Base-by-base conservation (phyloP, 2,888 invertebrate species). In the Drosophila picticornis region DNA sequence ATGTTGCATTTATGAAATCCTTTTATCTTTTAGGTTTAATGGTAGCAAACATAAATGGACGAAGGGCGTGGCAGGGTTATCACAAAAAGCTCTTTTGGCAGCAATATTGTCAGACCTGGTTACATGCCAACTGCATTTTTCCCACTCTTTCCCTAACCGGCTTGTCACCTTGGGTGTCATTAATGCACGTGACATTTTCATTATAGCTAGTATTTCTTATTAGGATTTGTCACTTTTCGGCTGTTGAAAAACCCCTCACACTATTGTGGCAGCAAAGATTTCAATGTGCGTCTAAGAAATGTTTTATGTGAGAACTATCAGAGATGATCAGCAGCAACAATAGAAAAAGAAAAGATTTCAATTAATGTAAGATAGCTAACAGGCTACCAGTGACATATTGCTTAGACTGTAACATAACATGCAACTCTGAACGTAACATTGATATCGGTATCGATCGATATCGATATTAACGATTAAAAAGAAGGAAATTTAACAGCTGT, bases 141-240 rank as follows among this genome's bases (percentile, higher is more conserved):
- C 46, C 27, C 64, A 22, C 31, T 38, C 13, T 13, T 2, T 29
- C 27, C 19, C 27, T 50, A 70, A 71, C 73, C 61, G 70, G 60
- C 80, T 70, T 90, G 90, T 91, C 87, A 87, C 91, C 90, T 88
- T 91, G 90, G 84, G 91, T 91, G 91, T 91, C 91, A 92, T 91
- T 89, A 91, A 92, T 91, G 92, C 88, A 91, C 82, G 77, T 92
- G 91, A 92, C 92, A 89, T 91, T 91, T 91, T 91, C 91, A 92
- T 91, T 92, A 88, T 88, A 90, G 73, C 80, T 76, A 81, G 76
- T 76, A 71, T 65, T 65, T 73, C 32, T 60, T 51, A 58, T 48
- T 53, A 38, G 50, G 73, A 52, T 62, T 69, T 63, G 74, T 60
- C 60, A 64, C 63, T 32, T 56, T 67, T 77, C 31, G 67, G 51